phyloP scores from a whole-genome alignment of 2,113 vertebrate genomes.

The Thalassoma bifasciatum region DNA sequence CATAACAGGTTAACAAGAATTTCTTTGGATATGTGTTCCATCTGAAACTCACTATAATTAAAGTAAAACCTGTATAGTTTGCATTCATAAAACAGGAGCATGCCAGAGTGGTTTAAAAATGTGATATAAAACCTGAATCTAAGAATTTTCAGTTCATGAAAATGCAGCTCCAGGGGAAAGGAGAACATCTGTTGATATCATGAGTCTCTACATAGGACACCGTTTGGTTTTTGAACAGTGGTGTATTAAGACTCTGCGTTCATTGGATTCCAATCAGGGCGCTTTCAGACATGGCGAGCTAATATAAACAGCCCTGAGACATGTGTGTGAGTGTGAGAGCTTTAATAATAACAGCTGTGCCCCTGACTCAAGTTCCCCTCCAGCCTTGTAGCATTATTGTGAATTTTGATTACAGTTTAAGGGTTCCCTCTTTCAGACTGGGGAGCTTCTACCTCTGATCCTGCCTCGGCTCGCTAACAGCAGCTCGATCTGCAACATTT shows the following conservation, averaged over 20 bases:
- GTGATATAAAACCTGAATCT: too few species aligned
- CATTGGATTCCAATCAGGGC: slow-evolving; percentile 13
- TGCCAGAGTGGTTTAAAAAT: too few species aligned
- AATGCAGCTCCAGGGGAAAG: too few species aligned
- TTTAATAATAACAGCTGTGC: neutral
- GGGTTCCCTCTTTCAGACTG: neutral
- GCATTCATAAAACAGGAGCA: too few species aligned
- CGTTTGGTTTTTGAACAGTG: too few species aligned
- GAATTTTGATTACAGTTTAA: neutral
- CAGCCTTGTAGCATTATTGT: slow-evolving; percentile 18
- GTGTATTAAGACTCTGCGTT: neutral
- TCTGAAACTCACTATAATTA: too few species aligned
- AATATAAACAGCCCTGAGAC: slow-evolving; percentile 27
- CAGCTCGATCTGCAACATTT: neutral
- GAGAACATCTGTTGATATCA: too few species aligned
- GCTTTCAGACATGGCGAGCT: slow-evolving; percentile 14
- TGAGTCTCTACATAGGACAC: too few species aligned
- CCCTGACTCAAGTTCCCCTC: neutral
- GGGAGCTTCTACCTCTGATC: neutral
- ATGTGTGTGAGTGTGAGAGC: neutral
- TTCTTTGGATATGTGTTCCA: too few species aligned
- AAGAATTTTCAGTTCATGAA: too few species aligned
- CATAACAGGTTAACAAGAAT: too few species aligned
- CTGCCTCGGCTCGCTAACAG: neutral
- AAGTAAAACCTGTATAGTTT: too few species aligned